phyloP scores from a whole-genome alignment of 2,888 invertebrate genomes.

The Dicranocentrus wangi region DNA sequence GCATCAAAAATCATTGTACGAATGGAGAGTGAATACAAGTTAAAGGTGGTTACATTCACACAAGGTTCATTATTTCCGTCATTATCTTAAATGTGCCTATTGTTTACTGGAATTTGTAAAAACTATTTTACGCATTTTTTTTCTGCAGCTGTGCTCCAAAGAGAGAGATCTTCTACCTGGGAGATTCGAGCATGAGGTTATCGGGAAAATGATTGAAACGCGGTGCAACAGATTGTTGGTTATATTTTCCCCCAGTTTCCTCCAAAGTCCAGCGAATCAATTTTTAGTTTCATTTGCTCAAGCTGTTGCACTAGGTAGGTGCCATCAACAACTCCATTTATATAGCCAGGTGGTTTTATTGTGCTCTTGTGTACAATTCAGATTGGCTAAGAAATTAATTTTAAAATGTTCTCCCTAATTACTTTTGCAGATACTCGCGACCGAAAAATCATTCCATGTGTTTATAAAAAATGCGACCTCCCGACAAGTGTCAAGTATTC shows the following conservation, averaged over 20 bases:
- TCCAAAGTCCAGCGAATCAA: conserved; percentile 83
- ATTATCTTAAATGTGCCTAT: neutral
- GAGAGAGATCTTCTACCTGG: conserved; percentile 84
- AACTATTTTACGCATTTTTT: neutral
- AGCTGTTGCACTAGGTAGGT: conserved; percentile 86
- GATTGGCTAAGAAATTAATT: too few relatives aligned
- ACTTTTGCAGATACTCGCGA: conserved; percentile 76
- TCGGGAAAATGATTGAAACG: conserved; percentile 83
- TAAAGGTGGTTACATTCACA: conserved; percentile 81
- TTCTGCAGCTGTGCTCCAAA: conserved; percentile 82
- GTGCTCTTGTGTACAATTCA: too few relatives aligned
- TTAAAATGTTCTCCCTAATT: too few relatives aligned
- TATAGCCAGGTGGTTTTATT: too few relatives aligned
- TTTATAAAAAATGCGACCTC: conserved; percentile 80
- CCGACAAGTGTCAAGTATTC: conserved; percentile 82
- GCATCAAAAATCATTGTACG: conserved; percentile 80
- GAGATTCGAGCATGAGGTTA: conserved; percentile 82
- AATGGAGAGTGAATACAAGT: conserved; percentile 79
- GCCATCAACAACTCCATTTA: neutral
- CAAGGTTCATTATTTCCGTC: neutral
- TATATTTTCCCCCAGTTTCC: conserved; percentile 85
- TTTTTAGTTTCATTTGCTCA: conserved; percentile 88
- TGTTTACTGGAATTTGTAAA: conserved; percentile 2
- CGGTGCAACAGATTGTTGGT: conserved; percentile 87
- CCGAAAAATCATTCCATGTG: conserved; percentile 83